phyloP scores from a whole-genome alignment of 2,888 invertebrate species.

The Blastobasis lacticolella region DNA sequence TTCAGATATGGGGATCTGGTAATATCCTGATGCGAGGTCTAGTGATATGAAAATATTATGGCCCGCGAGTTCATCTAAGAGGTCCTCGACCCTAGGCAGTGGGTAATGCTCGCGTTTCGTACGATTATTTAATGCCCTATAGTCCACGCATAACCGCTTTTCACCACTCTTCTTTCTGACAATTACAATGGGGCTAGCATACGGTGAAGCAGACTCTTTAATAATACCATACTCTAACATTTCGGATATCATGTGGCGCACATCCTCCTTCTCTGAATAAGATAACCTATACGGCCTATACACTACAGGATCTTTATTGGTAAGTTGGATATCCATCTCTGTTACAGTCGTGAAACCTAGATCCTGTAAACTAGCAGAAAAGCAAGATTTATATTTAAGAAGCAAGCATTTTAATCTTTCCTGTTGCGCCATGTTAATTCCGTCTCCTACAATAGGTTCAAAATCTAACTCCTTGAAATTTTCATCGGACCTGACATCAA shows the following conservation, averaged over 20 bases:
- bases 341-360: conserved; percentile 10
- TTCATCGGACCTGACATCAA: background rate
- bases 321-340: conserved; percentile 17
- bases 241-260: background rate
- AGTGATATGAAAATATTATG: background rate
- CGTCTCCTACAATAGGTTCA: background rate
- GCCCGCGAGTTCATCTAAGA: background rate
- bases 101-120: conserved; percentile 1
- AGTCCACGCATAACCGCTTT: conserved; percentile 1
- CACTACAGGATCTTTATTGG: conserved; percentile 4
- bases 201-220: background rate
- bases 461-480: background rate
- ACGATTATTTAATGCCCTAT: background rate
- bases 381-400: conserved; percentile 7
- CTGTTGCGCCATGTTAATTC: background rate
- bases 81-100: background rate
- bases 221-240: background rate
- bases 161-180: conserved; percentile 1
- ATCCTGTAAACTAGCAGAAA: conserved; percentile 10
- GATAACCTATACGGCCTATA: background rate
- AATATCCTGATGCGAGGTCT: background rate
- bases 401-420: conserved; percentile 2
- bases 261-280: background rate
- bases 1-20: background rate
- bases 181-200: conserved; percentile 1